These are phyloP conservation scores for Dryomyza anilis DNA, from an alignment of 2,888 invertebrate genomes.

Conservation along the genomic window DNA sequence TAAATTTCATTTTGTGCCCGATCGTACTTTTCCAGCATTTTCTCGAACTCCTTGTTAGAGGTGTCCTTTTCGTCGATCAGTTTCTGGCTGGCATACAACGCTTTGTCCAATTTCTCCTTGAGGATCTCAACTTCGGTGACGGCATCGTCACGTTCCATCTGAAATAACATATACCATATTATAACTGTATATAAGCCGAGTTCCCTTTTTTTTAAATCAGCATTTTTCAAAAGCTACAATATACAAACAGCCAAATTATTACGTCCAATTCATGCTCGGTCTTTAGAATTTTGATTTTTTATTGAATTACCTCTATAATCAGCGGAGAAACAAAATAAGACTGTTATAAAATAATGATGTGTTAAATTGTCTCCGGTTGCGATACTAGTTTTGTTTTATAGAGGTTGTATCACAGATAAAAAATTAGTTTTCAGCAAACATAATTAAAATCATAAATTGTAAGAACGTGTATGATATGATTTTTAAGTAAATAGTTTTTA, in stretches of 20 bases:
- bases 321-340: too few relatives aligned
- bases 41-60: conserved; percentile 89
- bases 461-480: too few relatives aligned
- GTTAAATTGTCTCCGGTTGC: too few relatives aligned
- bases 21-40: conserved; percentile 90
- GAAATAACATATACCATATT: conserved; percentile 40
- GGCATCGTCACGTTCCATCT: conserved; percentile 87
- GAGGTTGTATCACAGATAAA: too few relatives aligned
- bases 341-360: too few relatives aligned
- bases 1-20: conserved; percentile 90
- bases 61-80: conserved; percentile 86
- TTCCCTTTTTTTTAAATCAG: neutral
- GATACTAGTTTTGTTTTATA: too few relatives aligned
- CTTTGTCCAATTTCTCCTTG: conserved; percentile 89
- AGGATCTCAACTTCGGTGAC: conserved; percentile 82
- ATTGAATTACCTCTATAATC: too few relatives aligned
- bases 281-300: too few relatives aligned
- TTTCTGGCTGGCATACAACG: conserved; percentile 80
- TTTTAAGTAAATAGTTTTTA: too few relatives aligned
- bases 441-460: too few relatives aligned
- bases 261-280: conserved; percentile 31
- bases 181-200: conserved; percentile 5
- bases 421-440: too few relatives aligned
- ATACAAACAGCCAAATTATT: conserved; percentile 56
- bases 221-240: conserved; percentile 47